phyloP scores from a whole-genome alignment of 2,113 vertebrate species.

The Neolamprologus kungweensis region DNA sequence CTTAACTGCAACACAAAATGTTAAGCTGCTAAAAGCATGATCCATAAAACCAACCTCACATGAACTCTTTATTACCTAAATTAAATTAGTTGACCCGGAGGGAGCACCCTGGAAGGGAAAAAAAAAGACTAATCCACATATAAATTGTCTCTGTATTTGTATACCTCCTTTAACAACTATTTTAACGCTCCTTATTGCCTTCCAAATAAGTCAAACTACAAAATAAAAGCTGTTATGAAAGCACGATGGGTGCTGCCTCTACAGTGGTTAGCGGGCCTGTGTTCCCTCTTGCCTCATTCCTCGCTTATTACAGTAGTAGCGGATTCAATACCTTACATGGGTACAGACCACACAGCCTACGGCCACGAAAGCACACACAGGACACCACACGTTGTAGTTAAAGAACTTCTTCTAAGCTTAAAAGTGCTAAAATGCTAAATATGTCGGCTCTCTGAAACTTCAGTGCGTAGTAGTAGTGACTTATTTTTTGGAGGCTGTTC shows the following conservation, averaged over 20 bases:
- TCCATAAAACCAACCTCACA: background rate
- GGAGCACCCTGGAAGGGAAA: fast-evolving
- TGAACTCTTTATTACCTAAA: background rate
- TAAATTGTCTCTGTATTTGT: background rate
- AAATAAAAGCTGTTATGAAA: background rate
- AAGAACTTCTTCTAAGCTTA: background rate
- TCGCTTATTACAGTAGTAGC: slow-evolving; percentile 18
- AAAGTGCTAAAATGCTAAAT: background rate
- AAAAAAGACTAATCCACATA: background rate
- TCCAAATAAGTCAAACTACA: background rate
- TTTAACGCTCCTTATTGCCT: background rate
- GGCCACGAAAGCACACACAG: background rate
- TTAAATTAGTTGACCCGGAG: background rate
- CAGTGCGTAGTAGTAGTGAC: background rate
- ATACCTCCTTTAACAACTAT: background rate
- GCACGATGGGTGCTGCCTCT: background rate
- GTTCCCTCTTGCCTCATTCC: slow-evolving; percentile 38
- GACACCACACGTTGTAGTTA: background rate
- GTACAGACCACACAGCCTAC: background rate
- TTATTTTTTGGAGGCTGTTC: background rate
- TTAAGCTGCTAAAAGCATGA: background rate
- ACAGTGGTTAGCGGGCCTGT: background rate
- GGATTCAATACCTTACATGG: slow-evolving; percentile 61
- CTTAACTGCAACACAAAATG: background rate
- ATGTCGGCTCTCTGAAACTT: background rate